Evolutionary conservation across 2,888 invertebrate genomes (phyloP).

Genomic region (Drosophila robusta): DNA sequence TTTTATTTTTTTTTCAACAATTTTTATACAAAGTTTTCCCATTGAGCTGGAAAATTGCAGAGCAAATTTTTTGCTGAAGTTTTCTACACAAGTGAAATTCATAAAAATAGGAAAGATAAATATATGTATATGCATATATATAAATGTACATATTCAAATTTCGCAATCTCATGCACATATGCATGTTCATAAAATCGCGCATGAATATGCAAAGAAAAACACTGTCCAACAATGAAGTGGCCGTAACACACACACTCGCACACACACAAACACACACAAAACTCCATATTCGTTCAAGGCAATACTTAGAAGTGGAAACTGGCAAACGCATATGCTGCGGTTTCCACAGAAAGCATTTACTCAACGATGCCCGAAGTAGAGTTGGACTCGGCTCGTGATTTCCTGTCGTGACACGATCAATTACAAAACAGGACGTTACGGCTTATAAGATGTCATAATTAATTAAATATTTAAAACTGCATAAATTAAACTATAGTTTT

Average conservation of each 20-base stretch:
- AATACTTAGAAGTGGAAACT: slow-evolving; percentile 7
- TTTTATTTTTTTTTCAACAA: slow-evolving; percentile 18
- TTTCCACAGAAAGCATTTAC: slow-evolving; percentile 58
- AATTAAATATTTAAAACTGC: background rate
- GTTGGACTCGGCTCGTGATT: background rate
- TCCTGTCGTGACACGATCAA: background rate
- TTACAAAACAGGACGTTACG: too few relatives aligned
- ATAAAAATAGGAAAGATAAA: slow-evolving; percentile 23
- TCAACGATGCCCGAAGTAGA: slow-evolving; percentile 17
- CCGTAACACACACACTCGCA: background rate
- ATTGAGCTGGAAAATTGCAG: slow-evolving; percentile 13
- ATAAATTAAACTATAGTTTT: too few relatives aligned
- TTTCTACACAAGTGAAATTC: slow-evolving; percentile 10
- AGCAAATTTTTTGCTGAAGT: slow-evolving; percentile 8
- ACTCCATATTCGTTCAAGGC: background rate
- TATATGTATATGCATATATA: slow-evolving; percentile 37
- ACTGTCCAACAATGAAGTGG: slow-evolving; percentile 46
- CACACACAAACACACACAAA: background rate
- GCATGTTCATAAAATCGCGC: slow-evolving; percentile 29
- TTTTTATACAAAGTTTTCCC: slow-evolving; percentile 22
- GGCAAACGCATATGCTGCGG: slow-evolving; percentile 44
- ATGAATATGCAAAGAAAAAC: slow-evolving; percentile 52
- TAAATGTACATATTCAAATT: slow-evolving; percentile 39
- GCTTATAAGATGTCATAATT: background rate
- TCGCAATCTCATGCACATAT: slow-evolving; percentile 31